These are phyloP conservation scores for Piezodorus guildinii DNA, from an alignment of 1,140 invertebrate genomes.

Conservation along the genomic window DNA sequence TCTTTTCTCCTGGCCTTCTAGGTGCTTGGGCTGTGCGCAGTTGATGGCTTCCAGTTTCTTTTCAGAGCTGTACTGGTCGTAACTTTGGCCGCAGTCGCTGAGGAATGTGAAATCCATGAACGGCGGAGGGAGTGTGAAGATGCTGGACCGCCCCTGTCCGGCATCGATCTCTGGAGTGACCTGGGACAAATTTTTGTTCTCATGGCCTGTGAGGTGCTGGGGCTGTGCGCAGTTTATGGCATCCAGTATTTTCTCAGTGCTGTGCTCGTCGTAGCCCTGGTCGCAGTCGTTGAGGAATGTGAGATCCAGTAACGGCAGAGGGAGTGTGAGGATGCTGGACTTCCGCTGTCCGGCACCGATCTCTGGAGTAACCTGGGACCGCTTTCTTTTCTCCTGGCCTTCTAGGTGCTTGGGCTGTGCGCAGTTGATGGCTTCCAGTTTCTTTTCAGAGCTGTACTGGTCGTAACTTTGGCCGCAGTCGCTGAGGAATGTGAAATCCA, in stretches of 20 bases:
- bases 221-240: slow-evolving; percentile 51
- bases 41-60: slow-evolving; percentile 79
- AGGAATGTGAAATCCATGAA: slow-evolving; percentile 31
- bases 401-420: slow-evolving; percentile 28
- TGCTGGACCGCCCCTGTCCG: no score
- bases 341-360: no score
- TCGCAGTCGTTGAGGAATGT: slow-evolving; percentile 40
- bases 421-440: slow-evolving; percentile 69
- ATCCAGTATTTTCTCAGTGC: slow-evolving; percentile 81
- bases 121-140: slow-evolving; percentile 26
- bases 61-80: slow-evolving; percentile 78
- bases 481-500: slow-evolving; percentile 35
- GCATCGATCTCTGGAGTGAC: no score
- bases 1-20: slow-evolving; percentile 49
- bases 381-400: slow-evolving; percentile 60
- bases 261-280: slow-evolving; percentile 61
- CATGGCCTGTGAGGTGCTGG: slow-evolving; percentile 33
- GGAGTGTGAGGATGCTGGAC: slow-evolving; percentile 23
- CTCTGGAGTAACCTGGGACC: no score
- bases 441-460: slow-evolving; percentile 82
- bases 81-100: slow-evolving; percentile 44
- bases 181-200: slow-evolving; percentile 72
- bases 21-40: slow-evolving; percentile 33
- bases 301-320: slow-evolving; percentile 31
- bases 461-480: slow-evolving; percentile 48